These are phyloP conservation scores for Maccullochella peelii DNA, from an alignment of 2,113 vertebrate genomes.

Conservation along the genomic window DNA sequence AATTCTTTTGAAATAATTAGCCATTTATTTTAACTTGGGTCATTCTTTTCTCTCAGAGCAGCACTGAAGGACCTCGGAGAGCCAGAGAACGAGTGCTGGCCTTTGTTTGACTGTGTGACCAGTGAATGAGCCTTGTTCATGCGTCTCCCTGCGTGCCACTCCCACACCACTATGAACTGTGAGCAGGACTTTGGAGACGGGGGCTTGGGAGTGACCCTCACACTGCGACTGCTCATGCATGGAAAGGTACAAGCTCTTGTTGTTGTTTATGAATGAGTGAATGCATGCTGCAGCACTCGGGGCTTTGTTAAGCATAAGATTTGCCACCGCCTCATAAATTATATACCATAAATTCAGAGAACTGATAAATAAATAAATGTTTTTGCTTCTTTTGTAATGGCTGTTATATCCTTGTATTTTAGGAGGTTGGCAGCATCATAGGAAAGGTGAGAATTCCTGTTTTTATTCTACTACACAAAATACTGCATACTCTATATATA, in stretches of 20 bases:
- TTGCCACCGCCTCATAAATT: conserved; percentile 15
- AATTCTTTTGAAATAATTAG: background rate
- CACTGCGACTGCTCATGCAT: conserved; percentile 94
- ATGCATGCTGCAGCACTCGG: background rate
- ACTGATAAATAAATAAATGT: conserved; percentile 4
- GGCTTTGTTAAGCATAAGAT: conserved; percentile 1
- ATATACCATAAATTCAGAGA: background rate
- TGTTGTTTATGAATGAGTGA: conserved; percentile 33
- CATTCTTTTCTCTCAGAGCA: conserved; percentile 46
- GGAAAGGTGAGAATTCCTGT: conserved; percentile 79
- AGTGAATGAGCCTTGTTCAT: conserved; percentile 80
- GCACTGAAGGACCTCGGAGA: conserved; percentile 64
- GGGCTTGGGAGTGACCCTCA: conserved; percentile 93
- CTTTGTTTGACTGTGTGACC: conserved; percentile 70
- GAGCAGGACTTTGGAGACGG: conserved; percentile 88
- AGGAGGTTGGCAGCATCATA: conserved; percentile 86
- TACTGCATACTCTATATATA: background rate
- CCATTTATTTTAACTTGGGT: background rate
- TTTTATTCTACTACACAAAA: background rate
- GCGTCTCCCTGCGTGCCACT: conserved; percentile 82
- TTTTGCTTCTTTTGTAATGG: conserved; percentile 6
- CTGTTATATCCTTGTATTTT: conserved; percentile 53
- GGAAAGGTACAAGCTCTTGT: conserved; percentile 86
- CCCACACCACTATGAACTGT: conserved; percentile 84
- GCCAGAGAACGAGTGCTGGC: conserved; percentile 67